phyloP scores from a whole-genome alignment of 2,888 invertebrate species.

The Dynastes hyllus region DNA sequence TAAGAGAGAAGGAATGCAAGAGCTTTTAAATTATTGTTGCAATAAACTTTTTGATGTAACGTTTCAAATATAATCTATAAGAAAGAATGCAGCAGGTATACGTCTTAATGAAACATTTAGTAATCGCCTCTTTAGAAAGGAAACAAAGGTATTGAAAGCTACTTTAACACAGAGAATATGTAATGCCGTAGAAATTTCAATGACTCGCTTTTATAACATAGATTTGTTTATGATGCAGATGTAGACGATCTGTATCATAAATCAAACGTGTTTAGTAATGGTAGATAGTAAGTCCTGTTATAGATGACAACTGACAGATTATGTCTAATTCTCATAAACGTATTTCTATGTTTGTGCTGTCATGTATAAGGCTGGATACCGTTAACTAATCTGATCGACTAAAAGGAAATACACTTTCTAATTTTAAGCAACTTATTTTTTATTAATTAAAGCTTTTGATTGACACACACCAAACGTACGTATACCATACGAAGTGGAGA shows the following conservation, averaged over 20 bases:
- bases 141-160: slow-evolving; percentile 15
- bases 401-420: slow-evolving; percentile 36
- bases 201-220: slow-evolving; percentile 1
- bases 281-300: slow-evolving; percentile 1
- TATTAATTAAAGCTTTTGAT: slow-evolving; percentile 32
- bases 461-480: slow-evolving; percentile 23
- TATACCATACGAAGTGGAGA: neutral
- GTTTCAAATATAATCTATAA: neutral
- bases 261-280: neutral
- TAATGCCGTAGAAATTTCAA: neutral
- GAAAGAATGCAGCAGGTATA: slow-evolving; percentile 6
- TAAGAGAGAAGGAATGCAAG: slow-evolving; percentile 1
- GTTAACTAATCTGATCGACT: slow-evolving; percentile 28
- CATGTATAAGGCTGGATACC: slow-evolving; percentile 8
- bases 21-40: neutral
- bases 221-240: slow-evolving; percentile 3
- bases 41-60: slow-evolving; percentile 13
- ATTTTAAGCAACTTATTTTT: slow-evolving; percentile 36
- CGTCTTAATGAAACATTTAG: neutral
- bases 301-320: slow-evolving; percentile 22
- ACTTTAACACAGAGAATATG: slow-evolving; percentile 2
- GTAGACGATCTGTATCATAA: neutral
- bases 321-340: slow-evolving; percentile 26
- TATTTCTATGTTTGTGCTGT: slow-evolving; percentile 21
- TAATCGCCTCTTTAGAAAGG: neutral